Evolutionary conservation across 2,888 invertebrate genomes (phyloP).

Genomic region (Dolichopus griseipennis): DNA sequence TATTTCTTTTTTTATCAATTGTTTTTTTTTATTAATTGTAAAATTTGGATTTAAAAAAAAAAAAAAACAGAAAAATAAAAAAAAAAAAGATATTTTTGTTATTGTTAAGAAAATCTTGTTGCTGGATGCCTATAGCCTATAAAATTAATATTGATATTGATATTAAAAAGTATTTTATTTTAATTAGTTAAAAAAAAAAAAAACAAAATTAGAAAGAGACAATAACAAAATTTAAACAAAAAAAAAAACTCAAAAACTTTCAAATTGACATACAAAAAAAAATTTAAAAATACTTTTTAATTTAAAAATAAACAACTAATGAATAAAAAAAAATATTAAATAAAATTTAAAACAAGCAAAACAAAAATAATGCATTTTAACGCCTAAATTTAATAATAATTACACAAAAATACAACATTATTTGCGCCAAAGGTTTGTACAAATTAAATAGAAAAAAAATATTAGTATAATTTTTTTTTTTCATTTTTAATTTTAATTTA

Average conservation of each 20-base stretch:
- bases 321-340: too few relatives aligned
- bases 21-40: neutral
- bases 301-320: too few relatives aligned
- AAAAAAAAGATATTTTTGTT: neutral
- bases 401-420: constrained; percentile 5
- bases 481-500: neutral
- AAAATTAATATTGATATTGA: too few relatives aligned
- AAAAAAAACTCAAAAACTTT: neutral
- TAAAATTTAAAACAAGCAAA: neutral
- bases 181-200: too few relatives aligned
- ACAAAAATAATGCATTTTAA: constrained; percentile 5
- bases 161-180: neutral
- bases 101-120: neutral
- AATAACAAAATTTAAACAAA: neutral
- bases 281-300: neutral
- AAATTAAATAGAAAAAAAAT: constrained; percentile 1
- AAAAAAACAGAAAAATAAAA: neutral
- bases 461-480: neutral
- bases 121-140: constrained; percentile 5
- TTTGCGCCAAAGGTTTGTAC: constrained; percentile 9
- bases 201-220: too few relatives aligned
- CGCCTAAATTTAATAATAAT: neutral
- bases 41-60: neutral
- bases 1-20: neutral
- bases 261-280: neutral